These are phyloP conservation scores for Antheraea assamensis DNA, from an alignment of 2,888 invertebrate genomes.

Conservation along the genomic window DNA sequence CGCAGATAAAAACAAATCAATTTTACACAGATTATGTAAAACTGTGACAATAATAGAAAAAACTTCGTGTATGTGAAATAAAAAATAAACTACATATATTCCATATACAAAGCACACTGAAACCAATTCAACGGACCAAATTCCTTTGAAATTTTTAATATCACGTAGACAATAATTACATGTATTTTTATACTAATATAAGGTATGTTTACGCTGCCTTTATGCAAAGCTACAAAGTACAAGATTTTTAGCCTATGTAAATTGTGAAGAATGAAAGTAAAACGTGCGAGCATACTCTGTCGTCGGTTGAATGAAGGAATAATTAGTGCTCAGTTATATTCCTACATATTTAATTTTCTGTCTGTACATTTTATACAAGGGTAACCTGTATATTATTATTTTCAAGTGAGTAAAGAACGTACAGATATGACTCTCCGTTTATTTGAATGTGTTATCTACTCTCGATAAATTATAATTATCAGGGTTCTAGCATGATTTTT, in stretches of 20 bases:
- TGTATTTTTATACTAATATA: conserved; percentile 17
- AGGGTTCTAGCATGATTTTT: background rate
- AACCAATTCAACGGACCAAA: conserved; percentile 3
- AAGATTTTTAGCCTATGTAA: background rate
- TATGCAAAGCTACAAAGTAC: background rate
- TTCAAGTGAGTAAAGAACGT: background rate
- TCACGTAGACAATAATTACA: conserved; percentile 7
- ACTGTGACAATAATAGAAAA: conserved; percentile 1
- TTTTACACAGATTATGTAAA: background rate
- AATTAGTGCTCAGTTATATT: too few species aligned
- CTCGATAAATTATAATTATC: background rate
- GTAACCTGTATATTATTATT: background rate
- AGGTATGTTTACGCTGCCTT: background rate
- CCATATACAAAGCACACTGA: background rate
- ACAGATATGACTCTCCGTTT: background rate
- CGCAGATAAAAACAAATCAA: background rate
- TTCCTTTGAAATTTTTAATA: background rate
- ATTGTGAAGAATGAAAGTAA: background rate
- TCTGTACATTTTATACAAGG: background rate
- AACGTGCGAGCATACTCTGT: background rate
- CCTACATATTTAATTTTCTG: background rate
- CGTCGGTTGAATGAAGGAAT: too few species aligned
- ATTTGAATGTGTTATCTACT: background rate
- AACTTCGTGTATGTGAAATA: background rate
- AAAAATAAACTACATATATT: background rate